A percentile compares a stretch with the other conserved stretches of the same genome.
These are phyloP conservation scores for Pan paniscus DNA, from an alignment of 2,113 vertebrate species.

Conservation along the genomic window DNA sequence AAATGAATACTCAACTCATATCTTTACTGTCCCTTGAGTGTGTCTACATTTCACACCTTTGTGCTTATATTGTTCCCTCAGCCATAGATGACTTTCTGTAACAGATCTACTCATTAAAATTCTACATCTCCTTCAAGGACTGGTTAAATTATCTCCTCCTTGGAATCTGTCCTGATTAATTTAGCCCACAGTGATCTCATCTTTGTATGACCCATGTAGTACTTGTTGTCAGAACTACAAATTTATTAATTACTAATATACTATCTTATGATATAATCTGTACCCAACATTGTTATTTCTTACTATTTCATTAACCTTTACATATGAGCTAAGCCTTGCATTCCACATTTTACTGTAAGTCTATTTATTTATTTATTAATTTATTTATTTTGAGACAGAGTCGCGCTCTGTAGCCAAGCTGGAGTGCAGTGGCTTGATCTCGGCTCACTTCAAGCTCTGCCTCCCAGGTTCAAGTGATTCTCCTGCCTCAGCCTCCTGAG, in stretches of 20 bases:
- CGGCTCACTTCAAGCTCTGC: no score
- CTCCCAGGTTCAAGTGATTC: no score
- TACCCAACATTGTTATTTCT: not conserved
- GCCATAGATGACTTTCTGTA: not conserved
- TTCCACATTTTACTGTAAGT: not conserved
- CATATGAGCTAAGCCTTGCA: not conserved
- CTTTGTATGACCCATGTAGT: not conserved
- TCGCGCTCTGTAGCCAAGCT: no score
- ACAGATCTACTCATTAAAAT: not conserved
- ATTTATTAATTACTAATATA: slow-evolving; percentile 30
- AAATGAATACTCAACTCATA: not conserved
- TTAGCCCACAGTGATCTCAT: slow-evolving; percentile 2
- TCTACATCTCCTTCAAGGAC: slow-evolving; percentile 8
- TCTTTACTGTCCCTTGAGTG: not conserved
- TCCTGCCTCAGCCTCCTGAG: no score
- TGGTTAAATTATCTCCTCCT: slow-evolving; percentile 15
- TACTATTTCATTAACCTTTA: slow-evolving; percentile 2
- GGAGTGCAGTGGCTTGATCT: no score
- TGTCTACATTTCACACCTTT: not conserved
- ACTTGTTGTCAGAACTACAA: not conserved
- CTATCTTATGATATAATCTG: not conserved
- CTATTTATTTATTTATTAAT: no score
- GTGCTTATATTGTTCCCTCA: not conserved
- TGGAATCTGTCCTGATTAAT: not conserved
- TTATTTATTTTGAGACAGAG: no score